Evolutionary conservation across 1,140 invertebrate genomes (phyloP).

Genomic region (Zophobas morio): DNA sequence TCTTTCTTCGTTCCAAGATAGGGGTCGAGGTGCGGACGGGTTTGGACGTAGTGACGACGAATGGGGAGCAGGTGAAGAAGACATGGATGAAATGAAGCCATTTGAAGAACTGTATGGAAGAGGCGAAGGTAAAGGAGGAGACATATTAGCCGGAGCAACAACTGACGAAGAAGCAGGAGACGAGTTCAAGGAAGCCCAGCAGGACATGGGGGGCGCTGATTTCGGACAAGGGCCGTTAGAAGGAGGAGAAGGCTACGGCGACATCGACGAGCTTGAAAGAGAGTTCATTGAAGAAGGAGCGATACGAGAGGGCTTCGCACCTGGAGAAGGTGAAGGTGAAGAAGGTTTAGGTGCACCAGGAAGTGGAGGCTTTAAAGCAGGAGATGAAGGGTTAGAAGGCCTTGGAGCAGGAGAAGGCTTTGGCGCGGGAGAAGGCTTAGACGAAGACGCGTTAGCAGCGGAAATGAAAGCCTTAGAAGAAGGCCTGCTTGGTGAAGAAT

Average conservation of each 20-base stretch:
- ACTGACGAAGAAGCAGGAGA: background rate
- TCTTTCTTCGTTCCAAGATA: background rate
- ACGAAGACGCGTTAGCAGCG: background rate
- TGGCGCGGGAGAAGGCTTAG: background rate
- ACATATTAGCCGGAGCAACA: background rate
- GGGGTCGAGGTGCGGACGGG: background rate
- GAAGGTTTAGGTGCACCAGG: background rate
- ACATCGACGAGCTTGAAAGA: background rate
- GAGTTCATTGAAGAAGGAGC: conserved; percentile 31
- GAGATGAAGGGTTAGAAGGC: background rate
- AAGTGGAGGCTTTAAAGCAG: conserved; percentile 9
- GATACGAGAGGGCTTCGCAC: background rate
- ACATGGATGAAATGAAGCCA: background rate
- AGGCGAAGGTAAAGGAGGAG: conserved; percentile 18
- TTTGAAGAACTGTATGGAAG: background rate
- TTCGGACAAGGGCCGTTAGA: background rate
- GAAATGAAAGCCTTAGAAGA: background rate
- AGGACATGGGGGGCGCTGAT: background rate
- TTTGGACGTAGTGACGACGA: conserved; percentile 38
- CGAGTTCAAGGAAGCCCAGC: background rate
- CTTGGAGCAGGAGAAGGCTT: background rate
- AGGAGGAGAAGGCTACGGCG: conserved; percentile 5
- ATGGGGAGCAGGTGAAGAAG: conserved; percentile 43
- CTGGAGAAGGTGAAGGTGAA: conserved; percentile 9
- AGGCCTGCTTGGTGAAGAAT: conserved; percentile 4